phyloP scores from a whole-genome alignment of 2,113 vertebrate genomes.

The Chaetorhynchus papuensis region DNA sequence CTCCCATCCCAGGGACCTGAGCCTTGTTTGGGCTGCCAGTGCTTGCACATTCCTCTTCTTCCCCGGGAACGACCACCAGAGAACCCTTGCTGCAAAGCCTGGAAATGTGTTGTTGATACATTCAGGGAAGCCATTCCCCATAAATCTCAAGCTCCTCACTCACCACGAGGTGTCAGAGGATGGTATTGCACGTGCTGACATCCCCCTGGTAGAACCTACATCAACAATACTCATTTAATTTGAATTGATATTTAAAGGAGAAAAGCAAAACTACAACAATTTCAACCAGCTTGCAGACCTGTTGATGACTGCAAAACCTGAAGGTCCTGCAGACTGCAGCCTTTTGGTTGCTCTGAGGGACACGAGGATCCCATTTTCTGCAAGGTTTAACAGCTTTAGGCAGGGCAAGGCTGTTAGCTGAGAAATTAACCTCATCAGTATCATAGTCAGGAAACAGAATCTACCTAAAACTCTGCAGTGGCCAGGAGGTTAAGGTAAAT shows the following conservation, averaged over 20 bases:
- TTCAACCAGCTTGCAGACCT: background rate
- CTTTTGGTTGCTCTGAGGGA: background rate
- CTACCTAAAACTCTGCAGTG: background rate
- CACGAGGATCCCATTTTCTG: background rate
- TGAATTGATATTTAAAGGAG: background rate
- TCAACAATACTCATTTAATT: background rate
- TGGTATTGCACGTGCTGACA: too few species aligned
- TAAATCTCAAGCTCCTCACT: background rate
- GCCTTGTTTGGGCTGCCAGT: background rate
- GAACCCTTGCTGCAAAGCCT: background rate
- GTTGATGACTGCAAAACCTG: background rate
- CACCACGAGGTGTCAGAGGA: background rate
- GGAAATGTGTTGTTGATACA: background rate
- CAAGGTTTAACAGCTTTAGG: background rate
- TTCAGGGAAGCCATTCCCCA: background rate
- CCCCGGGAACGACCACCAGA: accelerated
- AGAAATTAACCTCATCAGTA: background rate
- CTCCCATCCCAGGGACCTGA: background rate
- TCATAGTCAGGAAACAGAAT: background rate
- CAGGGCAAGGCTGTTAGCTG: background rate
- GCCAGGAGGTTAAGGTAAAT: background rate
- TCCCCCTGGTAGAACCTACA: background rate
- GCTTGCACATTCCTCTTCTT: background rate
- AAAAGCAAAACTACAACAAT: background rate
- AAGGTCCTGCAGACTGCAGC: background rate